Percentiles rank a stretch among this genome's conserved stretches.
Evolutionary conservation across 2,113 vertebrate genomes (phyloP).

Genomic region (Paradisaea rubra): DNA sequence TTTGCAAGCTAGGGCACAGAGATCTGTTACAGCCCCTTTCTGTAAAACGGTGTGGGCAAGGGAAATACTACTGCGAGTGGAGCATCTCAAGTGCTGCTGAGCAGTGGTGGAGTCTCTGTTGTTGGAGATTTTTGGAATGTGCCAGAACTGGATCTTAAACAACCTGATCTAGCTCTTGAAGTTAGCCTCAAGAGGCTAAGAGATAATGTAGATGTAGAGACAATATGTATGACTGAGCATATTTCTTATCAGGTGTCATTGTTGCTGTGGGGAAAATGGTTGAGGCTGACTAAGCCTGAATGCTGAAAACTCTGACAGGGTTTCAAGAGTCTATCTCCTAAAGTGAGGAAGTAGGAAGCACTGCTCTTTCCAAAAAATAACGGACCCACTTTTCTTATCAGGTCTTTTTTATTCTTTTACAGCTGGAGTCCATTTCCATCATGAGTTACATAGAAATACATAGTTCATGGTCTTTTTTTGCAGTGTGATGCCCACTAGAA

Average conservation of each 20-base stretch:
- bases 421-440: background rate
- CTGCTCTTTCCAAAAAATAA: background rate
- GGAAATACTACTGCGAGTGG: background rate
- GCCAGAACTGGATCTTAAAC: background rate
- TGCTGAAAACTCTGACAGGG: background rate
- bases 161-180: background rate
- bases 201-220: background rate
- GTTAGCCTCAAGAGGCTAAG: background rate
- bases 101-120: background rate
- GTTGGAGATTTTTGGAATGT: background rate
- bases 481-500: background rate
- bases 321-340: background rate
- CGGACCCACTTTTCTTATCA: background rate
- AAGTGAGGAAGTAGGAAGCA: background rate
- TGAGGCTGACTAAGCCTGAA: background rate
- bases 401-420: background rate
- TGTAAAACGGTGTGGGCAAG: background rate
- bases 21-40: background rate
- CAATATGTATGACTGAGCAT: accelerated
- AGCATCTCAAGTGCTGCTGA: background rate
- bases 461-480: background rate
- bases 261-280: background rate
- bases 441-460: background rate
- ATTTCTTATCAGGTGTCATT: background rate
- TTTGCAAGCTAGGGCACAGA: background rate